phyloP scores from a whole-genome alignment of 2,797 vertebrate genomes.

The Sebastes wilsoni region DNA sequence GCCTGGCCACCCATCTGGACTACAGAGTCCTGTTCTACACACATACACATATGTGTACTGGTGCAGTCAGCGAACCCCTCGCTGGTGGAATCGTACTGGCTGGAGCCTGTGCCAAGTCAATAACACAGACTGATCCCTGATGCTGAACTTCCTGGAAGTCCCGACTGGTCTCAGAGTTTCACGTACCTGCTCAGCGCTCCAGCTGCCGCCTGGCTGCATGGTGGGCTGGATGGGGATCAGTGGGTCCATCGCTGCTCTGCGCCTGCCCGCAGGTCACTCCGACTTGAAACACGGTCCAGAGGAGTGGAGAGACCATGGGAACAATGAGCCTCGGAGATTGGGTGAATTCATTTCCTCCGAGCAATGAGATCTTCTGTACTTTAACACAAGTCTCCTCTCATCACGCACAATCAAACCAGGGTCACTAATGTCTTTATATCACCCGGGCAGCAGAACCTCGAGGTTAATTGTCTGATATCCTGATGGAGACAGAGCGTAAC shows the following conservation, averaged over 20 bases:
- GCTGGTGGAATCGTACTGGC: conserved; percentile 71
- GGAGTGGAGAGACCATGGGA: conserved; percentile 35
- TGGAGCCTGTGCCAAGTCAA: conserved; percentile 77
- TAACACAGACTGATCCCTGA: conserved; percentile 78
- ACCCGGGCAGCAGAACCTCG: conserved; percentile 12
- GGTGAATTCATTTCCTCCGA: conserved; percentile 56
- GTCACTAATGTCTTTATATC: conserved; percentile 56
- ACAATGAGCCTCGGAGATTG: conserved; percentile 44
- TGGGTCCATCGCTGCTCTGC: conserved; percentile 31
- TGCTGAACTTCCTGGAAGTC: conserved; percentile 73
- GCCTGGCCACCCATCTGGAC: conserved; percentile 77
- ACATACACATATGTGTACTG: conserved; percentile 55
- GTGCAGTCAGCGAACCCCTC: conserved; percentile 65
- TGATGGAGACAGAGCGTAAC: conserved; percentile 11
- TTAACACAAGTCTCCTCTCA: conserved; percentile 35
- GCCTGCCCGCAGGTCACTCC: conserved; percentile 49
- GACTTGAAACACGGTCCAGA: conserved; percentile 55
- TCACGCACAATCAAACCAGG: conserved; percentile 51
- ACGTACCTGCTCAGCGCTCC: conserved; percentile 61
- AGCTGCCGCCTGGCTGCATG: conserved; percentile 46
- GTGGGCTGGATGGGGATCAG: conserved; percentile 59
- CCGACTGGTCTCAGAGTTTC: conserved; percentile 56
- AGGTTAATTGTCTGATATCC: conserved; percentile 46
- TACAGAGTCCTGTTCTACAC: conserved; percentile 56
- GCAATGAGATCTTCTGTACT: conserved; percentile 48